Evolutionary conservation across 2,888 invertebrate genomes (phyloP).

Genomic region (Zhuqinia jingwanae): DNA sequence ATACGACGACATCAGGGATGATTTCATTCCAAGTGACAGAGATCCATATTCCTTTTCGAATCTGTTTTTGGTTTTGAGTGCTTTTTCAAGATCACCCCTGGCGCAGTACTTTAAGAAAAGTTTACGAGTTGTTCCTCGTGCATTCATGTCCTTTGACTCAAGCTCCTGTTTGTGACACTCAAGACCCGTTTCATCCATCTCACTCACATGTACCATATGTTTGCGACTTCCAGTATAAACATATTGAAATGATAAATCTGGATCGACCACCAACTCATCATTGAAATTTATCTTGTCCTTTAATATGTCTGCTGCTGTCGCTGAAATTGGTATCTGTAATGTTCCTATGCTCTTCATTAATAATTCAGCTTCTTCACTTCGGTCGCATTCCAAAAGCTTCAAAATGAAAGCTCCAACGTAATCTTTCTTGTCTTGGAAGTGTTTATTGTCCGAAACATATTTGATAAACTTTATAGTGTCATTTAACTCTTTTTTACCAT

Average conservation of each 20-base stretch:
- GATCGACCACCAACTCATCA: neutral
- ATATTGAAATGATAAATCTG: neutral
- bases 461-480: slow-evolving; percentile 42
- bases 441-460: slow-evolving; percentile 50
- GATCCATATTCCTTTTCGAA: slow-evolving; percentile 62
- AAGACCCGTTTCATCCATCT: slow-evolving; percentile 62
- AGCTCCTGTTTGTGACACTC: slow-evolving; percentile 70
- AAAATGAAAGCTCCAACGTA: slow-evolving; percentile 65
- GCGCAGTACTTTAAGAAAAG: slow-evolving; percentile 74
- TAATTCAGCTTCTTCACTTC: slow-evolving; percentile 46
- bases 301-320: neutral
- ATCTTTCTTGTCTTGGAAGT: slow-evolving; percentile 55
- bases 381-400: slow-evolving; percentile 50
- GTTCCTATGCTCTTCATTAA: neutral
- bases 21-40: slow-evolving; percentile 69
- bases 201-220: neutral
- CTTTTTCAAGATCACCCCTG: slow-evolving; percentile 62
- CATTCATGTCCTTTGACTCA: slow-evolving; percentile 67
- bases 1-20: slow-evolving; percentile 62
- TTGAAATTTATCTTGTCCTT: neutral
- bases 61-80: slow-evolving; percentile 43
- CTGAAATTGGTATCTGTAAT: slow-evolving; percentile 3
- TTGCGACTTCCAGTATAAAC: neutral
- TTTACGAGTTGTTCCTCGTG: slow-evolving; percentile 62
- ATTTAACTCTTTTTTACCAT: slow-evolving; percentile 17